These are phyloP conservation scores for Mesodorylaimus sp. DNA, from an alignment of 2,888 invertebrate species.

Conservation along the genomic window DNA sequence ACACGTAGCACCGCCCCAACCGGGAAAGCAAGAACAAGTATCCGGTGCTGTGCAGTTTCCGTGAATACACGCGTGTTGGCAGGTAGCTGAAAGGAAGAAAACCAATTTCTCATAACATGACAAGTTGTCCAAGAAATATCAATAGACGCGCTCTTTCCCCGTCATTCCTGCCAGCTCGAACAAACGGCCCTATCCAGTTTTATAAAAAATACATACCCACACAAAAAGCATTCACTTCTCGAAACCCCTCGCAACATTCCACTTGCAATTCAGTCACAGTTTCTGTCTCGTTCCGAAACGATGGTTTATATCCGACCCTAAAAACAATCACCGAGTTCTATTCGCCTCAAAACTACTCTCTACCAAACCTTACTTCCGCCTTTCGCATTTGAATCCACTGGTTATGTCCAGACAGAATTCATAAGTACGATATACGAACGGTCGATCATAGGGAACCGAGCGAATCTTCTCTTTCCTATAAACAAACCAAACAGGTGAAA, in stretches of 20 bases:
- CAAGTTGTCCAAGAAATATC: no score
- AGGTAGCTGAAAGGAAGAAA: not conserved
- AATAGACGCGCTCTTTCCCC: no score
- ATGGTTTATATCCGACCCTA: constrained; percentile 6
- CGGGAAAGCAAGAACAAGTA: not conserved
- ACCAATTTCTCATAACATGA: no score
- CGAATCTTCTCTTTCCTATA: no score
- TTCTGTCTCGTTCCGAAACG: constrained; percentile 5
- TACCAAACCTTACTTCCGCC: not conserved
- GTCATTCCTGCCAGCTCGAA: no score
- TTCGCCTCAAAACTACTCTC: no score
- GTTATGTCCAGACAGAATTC: constrained; percentile 3
- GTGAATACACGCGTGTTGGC: not conserved
- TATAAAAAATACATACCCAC: no score
- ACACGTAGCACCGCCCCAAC: constrained; percentile 3
- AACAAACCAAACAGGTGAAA: no score
- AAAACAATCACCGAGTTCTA: not conserved
- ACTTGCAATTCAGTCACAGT: not conserved
- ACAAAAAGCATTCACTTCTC: no score
- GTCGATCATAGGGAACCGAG: constrained; percentile 3
- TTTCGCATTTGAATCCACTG: not conserved
- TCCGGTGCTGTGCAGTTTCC: constrained; percentile 5
- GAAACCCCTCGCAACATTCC: constrained; percentile 9
- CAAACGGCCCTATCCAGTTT: no score
- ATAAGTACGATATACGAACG: constrained; percentile 3